Evolutionary conservation across 1,140 invertebrate genomes (phyloP).

Genomic region (Drosophila grimshawi): DNA sequence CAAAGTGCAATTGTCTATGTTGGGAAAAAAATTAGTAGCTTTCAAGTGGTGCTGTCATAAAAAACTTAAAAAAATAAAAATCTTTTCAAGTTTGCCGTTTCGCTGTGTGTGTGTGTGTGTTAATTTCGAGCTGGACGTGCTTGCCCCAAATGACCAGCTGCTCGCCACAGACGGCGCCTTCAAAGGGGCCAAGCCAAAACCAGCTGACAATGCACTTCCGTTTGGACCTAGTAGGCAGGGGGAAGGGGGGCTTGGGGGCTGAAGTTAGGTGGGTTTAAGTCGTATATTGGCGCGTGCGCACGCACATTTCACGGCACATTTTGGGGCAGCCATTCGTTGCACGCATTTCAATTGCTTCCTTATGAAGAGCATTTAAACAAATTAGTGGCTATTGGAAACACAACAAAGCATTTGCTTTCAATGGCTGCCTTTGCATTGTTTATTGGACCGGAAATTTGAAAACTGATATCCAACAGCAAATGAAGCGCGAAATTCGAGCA

Average conservation of each 20-base stretch:
- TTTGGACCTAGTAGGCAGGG: neutral
- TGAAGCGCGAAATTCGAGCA: constrained; percentile 72
- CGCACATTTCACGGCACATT: constrained; percentile 47
- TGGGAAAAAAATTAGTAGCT: constrained; percentile 34
- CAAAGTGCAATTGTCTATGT: constrained; percentile 69
- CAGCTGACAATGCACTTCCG: constrained; percentile 74
- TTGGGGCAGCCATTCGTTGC: constrained; percentile 16
- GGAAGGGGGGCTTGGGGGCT: neutral
- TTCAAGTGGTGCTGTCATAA: constrained; percentile 27
- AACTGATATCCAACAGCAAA: constrained; percentile 55
- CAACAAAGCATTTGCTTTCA: constrained; percentile 26
- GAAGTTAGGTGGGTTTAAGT: neutral
- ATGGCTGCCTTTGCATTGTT: constrained; percentile 30
- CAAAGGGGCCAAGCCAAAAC: constrained; percentile 48
- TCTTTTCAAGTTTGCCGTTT: constrained; percentile 70
- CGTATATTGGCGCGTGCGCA: constrained; percentile 55
- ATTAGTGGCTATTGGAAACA: constrained; percentile 58
- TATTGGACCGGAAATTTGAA: constrained; percentile 73
- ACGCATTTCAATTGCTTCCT: constrained; percentile 66
- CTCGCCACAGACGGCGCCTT: constrained; percentile 37
- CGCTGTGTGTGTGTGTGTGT: constrained; percentile 15
- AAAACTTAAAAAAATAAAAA: neutral
- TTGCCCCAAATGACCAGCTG: constrained; percentile 53
- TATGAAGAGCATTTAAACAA: constrained; percentile 59
- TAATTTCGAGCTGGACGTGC: constrained; percentile 61